A percentile compares a stretch with the other conserved stretches of the same genome.
phyloP scores from a whole-genome alignment of 1,140 invertebrate species.

The Centruroides sculpturatus region DNA sequence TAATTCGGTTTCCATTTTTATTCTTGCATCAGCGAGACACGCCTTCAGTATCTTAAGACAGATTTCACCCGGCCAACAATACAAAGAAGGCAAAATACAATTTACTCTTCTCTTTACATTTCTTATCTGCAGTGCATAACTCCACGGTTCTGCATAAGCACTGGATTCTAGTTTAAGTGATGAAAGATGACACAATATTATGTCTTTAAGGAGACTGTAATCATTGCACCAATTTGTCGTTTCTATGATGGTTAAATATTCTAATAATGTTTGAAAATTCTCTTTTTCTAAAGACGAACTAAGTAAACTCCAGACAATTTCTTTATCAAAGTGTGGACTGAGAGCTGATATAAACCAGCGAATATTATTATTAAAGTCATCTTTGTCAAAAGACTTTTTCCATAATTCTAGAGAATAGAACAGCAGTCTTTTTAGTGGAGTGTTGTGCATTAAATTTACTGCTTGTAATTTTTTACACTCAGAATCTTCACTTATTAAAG shows the following conservation, averaged over 20 bases:
- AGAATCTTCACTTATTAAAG: too few relatives aligned
- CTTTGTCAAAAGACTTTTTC: too few relatives aligned
- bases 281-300: background rate
- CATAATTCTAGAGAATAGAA: too few relatives aligned
- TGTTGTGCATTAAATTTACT: too few relatives aligned
- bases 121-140: slow-evolving; percentile 6
- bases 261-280: background rate
- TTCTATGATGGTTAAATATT: too few relatives aligned
- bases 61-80: slow-evolving; percentile 1
- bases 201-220: background rate
- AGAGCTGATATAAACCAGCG: slow-evolving; percentile 7
- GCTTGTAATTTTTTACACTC: too few relatives aligned
- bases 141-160: background rate
- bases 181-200: slow-evolving; percentile 8
- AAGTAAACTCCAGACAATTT: slow-evolving; percentile 2
- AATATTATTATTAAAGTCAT: background rate
- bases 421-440: too few relatives aligned
- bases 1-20: background rate
- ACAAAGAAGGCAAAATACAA: slow-evolving; percentile 4
- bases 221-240: too few relatives aligned
- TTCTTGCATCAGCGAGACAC: slow-evolving; percentile 4
- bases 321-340: background rate
- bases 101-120: slow-evolving; percentile 2
- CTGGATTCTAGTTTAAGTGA: background rate
- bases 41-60: slow-evolving; percentile 3